Conservation (phyloP, 2,888 invertebrate species). For the Ashinkailepas kermadecensis region DNA sequence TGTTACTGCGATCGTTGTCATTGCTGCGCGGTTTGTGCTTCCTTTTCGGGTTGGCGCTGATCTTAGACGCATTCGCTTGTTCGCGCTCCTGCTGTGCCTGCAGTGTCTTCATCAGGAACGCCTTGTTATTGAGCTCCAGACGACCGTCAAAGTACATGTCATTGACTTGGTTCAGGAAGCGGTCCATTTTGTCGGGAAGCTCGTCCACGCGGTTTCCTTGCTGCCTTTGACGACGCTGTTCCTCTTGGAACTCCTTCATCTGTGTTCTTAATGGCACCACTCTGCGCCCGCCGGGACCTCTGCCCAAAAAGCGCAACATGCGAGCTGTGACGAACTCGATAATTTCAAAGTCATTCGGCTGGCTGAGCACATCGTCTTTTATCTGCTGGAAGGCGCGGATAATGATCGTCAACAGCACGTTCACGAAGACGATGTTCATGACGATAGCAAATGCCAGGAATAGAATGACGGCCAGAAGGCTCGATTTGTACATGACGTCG, state of each 20-base stretch:
- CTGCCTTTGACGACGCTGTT: background rate
- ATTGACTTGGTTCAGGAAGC: conserved; percentile 1
- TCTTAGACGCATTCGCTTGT: conserved; percentile 35
- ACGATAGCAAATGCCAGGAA: conserved; percentile 42
- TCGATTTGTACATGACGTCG: conserved; percentile 37
- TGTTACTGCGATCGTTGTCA: background rate
- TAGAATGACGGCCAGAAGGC: conserved; percentile 37
- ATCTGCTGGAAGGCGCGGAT: conserved; percentile 40
- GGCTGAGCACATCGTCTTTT: conserved; percentile 41
- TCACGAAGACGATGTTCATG: conserved; percentile 41
- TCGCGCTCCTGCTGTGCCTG: conserved; percentile 46
- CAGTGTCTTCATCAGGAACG: background rate
- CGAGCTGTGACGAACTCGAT: conserved; percentile 36
- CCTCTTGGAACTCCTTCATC: background rate
- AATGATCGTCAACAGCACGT: conserved; percentile 43
- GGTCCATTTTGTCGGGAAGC: background rate
- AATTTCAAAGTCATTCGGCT: conserved; percentile 45
- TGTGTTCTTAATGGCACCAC: background rate
- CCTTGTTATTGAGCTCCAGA: background rate
- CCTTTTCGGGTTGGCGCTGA: background rate
- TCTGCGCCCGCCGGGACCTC: background rate
- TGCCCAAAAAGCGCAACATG: background rate
- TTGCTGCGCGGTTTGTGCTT: background rate
- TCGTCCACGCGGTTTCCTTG: background rate
- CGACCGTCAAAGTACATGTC: background rate